Percentiles rank a stretch among this genome's conserved stretches.
phyloP scores from a whole-genome alignment of 2,113 vertebrate species.

The Chionodraco myersi region DNA sequence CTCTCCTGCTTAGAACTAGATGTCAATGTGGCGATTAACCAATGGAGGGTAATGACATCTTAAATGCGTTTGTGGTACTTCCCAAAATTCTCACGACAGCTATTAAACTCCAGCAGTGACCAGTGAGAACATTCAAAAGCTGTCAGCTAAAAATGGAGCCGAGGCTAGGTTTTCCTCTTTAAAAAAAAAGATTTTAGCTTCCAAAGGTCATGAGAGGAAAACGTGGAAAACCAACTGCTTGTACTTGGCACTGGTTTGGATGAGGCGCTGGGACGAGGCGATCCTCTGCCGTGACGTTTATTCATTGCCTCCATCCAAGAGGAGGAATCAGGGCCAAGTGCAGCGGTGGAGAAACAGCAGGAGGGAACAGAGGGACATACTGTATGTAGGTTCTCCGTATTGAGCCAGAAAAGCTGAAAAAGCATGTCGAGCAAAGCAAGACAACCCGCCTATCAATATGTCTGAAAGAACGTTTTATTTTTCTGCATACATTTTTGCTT shows the following conservation, averaged over 20 bases:
- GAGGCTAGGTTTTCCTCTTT: constrained; percentile 25
- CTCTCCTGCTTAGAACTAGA: not conserved
- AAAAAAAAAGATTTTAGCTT: constrained; percentile 12
- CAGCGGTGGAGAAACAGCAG: constrained; percentile 58
- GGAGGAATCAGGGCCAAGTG: constrained; percentile 51
- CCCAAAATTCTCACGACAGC: not conserved
- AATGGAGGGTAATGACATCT: not conserved
- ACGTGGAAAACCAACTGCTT: constrained; percentile 52
- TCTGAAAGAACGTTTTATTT: constrained; percentile 1
- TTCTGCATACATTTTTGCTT: too few species aligned
- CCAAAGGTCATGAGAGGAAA: constrained; percentile 50
- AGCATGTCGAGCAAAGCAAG: constrained; percentile 8
- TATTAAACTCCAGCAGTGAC: not conserved
- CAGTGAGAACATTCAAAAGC: not conserved
- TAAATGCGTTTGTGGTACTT: not conserved
- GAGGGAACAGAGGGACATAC: constrained; percentile 60
- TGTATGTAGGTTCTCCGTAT: constrained; percentile 35
- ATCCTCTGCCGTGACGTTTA: constrained; percentile 52
- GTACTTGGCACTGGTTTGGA: constrained; percentile 48
- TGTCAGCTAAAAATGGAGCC: constrained; percentile 4
- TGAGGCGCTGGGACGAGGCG: constrained; percentile 56
- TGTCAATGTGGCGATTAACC: not conserved
- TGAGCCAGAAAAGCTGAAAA: constrained; percentile 45
- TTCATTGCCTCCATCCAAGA: constrained; percentile 56
- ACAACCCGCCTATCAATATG: not conserved